phyloP scores from a whole-genome alignment of 2,888 invertebrate species.

The Liposcelis brunnea region DNA sequence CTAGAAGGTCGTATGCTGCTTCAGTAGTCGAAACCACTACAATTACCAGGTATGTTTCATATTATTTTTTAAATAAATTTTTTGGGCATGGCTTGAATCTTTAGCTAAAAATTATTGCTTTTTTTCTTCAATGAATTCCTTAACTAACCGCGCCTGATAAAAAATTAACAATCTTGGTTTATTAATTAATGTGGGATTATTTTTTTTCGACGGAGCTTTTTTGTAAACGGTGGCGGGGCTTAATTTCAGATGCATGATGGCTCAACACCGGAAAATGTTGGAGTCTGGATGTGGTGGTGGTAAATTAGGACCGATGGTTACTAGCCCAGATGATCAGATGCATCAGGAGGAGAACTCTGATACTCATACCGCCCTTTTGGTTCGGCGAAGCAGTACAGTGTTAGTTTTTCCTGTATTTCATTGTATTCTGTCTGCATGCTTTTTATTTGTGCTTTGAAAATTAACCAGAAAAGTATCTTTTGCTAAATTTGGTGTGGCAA shows the following conservation, averaged over 20 bases:
- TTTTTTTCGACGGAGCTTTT: conserved; percentile 12
- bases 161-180: too few relatives aligned
- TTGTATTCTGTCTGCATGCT: conserved; percentile 12
- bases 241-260: conserved; percentile 32
- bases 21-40: not conserved
- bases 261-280: conserved; percentile 31
- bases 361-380: conserved; percentile 12
- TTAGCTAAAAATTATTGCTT: not conserved
- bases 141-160: too few relatives aligned
- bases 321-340: conserved; percentile 31
- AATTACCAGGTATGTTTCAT: not conserved
- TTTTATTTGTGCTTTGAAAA: conserved; percentile 9
- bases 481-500: too few relatives aligned
- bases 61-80: too few relatives aligned
- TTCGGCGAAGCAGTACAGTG: conserved; percentile 14
- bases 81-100: too few relatives aligned
- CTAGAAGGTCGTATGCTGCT: conserved; percentile 15
- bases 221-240: conserved; percentile 17
- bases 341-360: conserved; percentile 25
- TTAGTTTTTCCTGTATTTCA: conserved; percentile 9
- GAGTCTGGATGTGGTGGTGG: conserved; percentile 31
- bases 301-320: conserved; percentile 28
- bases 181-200: not conserved
- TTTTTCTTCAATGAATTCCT: too few relatives aligned
- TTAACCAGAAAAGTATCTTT: not conserved